A percentile compares a stretch with the other conserved stretches of the same genome.
Evolutionary conservation across 2,888 invertebrate species (phyloP).

Genomic region (Zhuqinia jingwanae): DNA sequence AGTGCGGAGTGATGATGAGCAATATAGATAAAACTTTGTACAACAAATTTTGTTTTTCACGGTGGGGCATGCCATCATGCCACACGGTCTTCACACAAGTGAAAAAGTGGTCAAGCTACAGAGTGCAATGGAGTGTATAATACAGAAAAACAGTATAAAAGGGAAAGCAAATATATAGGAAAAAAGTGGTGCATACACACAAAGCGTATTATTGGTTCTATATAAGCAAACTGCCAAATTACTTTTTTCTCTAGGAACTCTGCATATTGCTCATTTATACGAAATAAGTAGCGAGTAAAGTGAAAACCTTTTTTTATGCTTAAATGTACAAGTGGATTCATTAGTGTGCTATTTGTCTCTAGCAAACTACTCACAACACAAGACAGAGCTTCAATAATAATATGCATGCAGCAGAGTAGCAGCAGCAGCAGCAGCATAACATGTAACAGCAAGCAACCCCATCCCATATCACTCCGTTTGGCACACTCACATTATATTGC

Average conservation of each 20-base stretch:
- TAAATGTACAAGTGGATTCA: slow-evolving; percentile 28
- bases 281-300: not conserved
- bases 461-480: slow-evolving; percentile 23
- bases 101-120: slow-evolving; percentile 45
- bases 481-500: slow-evolving; percentile 65
- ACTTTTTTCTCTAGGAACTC: slow-evolving; percentile 14
- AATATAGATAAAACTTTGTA: slow-evolving; percentile 56
- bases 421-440: not conserved
- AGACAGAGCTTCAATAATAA: no score
- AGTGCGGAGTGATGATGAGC: slow-evolving; percentile 41
- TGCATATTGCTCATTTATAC: not conserved
- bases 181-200: not conserved
- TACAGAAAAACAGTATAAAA: not conserved
- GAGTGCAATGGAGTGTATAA: slow-evolving; percentile 56
- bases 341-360: slow-evolving; percentile 58
- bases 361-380: not conserved
- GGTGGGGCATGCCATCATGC: no score
- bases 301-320: slow-evolving; percentile 9
- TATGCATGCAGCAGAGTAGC: no score
- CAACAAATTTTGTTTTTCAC: slow-evolving; percentile 14
- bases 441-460: not conserved
- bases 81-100: not conserved
- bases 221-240: slow-evolving; percentile 31
- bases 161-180: slow-evolving; percentile 20
- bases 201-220: not conserved